Evolutionary conservation across 1,140 invertebrate species (phyloP).

Genomic region (Macrosteles quadrilineatus): DNA sequence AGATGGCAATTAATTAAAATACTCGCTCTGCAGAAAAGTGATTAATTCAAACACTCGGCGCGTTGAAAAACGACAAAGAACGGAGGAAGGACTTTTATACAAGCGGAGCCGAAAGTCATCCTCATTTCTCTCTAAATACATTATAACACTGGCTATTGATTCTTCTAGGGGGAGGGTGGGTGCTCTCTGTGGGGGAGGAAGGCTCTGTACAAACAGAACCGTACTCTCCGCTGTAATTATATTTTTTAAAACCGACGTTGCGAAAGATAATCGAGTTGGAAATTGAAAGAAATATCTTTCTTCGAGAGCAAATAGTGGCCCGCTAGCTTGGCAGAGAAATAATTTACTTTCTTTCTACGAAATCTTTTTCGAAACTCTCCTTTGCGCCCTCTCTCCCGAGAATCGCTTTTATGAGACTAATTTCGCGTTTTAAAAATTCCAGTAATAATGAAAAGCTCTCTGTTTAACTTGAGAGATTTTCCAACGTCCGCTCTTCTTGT

Average conservation of each 20-base stretch:
- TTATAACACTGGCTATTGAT: too few species aligned
- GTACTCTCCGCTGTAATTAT: conserved; percentile 25
- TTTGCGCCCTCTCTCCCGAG: not conserved
- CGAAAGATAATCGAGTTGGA: conserved; percentile 31
- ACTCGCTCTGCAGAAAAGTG: conserved; percentile 1
- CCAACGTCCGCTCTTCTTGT: not conserved
- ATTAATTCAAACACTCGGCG: conserved; percentile 5
- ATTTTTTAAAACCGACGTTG: conserved; percentile 25
- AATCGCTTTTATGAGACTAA: conserved; percentile 14
- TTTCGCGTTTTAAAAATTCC: conserved; percentile 18
- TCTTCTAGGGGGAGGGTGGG: not conserved
- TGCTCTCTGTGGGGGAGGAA: not conserved
- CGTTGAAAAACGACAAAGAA: too few species aligned
- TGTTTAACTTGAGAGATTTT: conserved; percentile 19
- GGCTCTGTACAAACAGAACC: not conserved
- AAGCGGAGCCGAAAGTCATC: too few species aligned
- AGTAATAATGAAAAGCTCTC: conserved; percentile 13
- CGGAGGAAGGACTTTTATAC: too few species aligned
- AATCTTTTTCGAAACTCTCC: conserved; percentile 11
- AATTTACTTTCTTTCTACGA: conserved; percentile 12
- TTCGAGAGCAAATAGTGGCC: conserved; percentile 26
- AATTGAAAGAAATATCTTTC: conserved; percentile 32
- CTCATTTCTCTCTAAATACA: too few species aligned
- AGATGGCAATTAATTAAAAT: conserved; percentile 20
- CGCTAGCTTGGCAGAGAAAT: conserved; percentile 3